These are phyloP conservation scores for Phyllotreta cruciferae DNA, from an alignment of 2,888 invertebrate species.

Conservation along the genomic window DNA sequence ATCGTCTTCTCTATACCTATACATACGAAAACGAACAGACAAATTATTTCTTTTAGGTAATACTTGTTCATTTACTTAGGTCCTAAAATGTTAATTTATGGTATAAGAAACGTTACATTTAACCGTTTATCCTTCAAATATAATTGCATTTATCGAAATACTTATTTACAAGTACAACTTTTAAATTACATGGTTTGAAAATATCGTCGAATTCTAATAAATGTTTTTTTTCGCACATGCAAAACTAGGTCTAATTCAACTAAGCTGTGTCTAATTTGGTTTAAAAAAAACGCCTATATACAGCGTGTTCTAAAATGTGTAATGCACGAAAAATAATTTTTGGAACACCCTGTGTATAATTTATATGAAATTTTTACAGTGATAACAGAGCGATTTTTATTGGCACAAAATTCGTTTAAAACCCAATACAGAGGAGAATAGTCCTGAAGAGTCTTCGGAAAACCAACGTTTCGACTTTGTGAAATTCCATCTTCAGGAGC, in stretches of 20 bases:
- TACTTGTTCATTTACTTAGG: slow-evolving; percentile 22
- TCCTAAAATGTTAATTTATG: slow-evolving; percentile 21
- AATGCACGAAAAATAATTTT: too few species aligned
- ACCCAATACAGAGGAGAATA: too few species aligned
- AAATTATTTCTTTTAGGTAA: slow-evolving; percentile 11
- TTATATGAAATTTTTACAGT: too few species aligned
- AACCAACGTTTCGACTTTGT: too few species aligned
- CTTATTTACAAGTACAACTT: background rate
- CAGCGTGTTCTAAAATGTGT: background rate
- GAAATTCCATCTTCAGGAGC: too few species aligned
- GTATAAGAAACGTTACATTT: slow-evolving; percentile 3
- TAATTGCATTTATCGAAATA: slow-evolving; percentile 1
- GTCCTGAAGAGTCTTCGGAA: too few species aligned
- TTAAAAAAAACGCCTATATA: slow-evolving; percentile 2
- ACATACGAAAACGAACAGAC: slow-evolving; percentile 12
- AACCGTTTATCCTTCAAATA: slow-evolving; percentile 9
- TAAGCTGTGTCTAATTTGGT: slow-evolving; percentile 25
- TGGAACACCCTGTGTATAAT: too few species aligned
- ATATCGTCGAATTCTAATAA: slow-evolving; percentile 4
- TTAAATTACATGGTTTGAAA: slow-evolving; percentile 20
- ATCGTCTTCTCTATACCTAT: slow-evolving; percentile 6
- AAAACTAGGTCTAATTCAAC: slow-evolving; percentile 25
- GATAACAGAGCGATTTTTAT: too few species aligned
- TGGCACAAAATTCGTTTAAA: too few species aligned
- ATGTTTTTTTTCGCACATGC: slow-evolving; percentile 21